Conservation (phyloP, 2,113 vertebrate species). For the Gavialis gangeticus region DNA sequence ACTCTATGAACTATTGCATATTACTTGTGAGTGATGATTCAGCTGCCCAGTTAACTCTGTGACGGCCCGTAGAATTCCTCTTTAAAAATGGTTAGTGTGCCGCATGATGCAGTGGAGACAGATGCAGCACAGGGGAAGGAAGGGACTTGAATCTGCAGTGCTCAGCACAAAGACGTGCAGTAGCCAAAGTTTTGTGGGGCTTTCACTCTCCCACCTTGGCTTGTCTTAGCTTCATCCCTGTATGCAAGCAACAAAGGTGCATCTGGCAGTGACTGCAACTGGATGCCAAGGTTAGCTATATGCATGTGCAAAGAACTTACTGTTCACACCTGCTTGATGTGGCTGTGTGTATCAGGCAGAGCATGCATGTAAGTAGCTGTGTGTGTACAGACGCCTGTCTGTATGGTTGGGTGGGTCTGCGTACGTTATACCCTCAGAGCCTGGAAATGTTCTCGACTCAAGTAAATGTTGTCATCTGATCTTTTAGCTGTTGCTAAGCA, state of each 20-base stretch:
- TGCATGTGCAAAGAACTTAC: neutral
- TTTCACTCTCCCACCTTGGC: neutral
- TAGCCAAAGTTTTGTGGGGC: neutral
- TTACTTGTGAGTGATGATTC: conserved; percentile 10
- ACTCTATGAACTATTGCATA: conserved; percentile 1
- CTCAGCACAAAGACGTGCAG: neutral
- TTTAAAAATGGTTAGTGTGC: neutral
- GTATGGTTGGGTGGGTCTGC: neutral
- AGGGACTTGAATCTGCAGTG: neutral
- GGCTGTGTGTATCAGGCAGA: neutral
- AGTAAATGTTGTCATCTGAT: conserved; percentile 47
- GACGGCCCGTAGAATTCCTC: neutral
- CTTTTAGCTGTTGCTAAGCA: conserved; percentile 41
- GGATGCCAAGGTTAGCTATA: neutral
- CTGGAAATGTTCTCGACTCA: conserved; percentile 47
- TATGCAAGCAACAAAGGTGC: neutral
- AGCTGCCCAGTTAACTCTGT: neutral
- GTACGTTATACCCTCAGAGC: neutral
- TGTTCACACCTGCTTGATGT: neutral
- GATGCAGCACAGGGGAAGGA: neutral
- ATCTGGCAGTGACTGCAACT: neutral
- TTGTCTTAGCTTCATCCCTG: neutral
- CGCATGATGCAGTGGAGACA: neutral
- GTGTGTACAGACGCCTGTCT: neutral
- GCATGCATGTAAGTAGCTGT: neutral